Evolutionary conservation across 2,113 vertebrate genomes (phyloP), one percentile per base, ranked within the genome.

Genomic region (Elanus axillaris): DNA sequence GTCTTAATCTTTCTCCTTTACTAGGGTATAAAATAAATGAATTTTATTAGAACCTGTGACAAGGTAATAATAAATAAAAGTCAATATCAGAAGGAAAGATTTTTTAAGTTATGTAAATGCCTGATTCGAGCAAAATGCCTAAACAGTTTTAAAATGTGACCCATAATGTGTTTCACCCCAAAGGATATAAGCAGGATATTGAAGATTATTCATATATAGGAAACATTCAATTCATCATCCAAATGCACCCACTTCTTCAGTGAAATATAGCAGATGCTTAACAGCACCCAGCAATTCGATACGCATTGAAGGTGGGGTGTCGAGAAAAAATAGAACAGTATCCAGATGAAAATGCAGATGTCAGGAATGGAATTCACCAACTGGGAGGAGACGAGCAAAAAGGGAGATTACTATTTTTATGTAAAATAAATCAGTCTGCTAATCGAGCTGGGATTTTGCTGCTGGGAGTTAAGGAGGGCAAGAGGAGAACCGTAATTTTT

Each of bases 391-490:
- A 90, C 0, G 45, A 77, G 92, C 47, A 7, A 90, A 95, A 66
- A 92, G 45, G 68, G 71, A 97, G 93, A 92, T 94, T 76, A 86
- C 47, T 96, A 95, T 97, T 98, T 98, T 97, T 89, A 86, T 96
- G 95, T 93, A 96, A 97, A 98, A 96, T 96, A 97, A 98, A 97
- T 98, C 97, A 95, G 90, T 89, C 79, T 97, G 95, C 94, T 97
- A 97, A 98, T 98, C 94, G 7, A 95, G 90, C 83, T 97, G 96
- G 96, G 96, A 97, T 97, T 98, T 97, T 94, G 87, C 97, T 97
- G 93, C 96, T 96, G 95, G 90, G 97, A 97, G 91, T 96, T 97
- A 94, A 98, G 85, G 94, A 97, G 97, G 96, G 97, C 97, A 97
- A 96, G 96, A 95, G 93, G 95, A 97, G 95, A 98, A 97, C 93